Base-by-base conservation (phyloP, 1,140 invertebrate species). In the Panagrolaimus sp. region DNA sequence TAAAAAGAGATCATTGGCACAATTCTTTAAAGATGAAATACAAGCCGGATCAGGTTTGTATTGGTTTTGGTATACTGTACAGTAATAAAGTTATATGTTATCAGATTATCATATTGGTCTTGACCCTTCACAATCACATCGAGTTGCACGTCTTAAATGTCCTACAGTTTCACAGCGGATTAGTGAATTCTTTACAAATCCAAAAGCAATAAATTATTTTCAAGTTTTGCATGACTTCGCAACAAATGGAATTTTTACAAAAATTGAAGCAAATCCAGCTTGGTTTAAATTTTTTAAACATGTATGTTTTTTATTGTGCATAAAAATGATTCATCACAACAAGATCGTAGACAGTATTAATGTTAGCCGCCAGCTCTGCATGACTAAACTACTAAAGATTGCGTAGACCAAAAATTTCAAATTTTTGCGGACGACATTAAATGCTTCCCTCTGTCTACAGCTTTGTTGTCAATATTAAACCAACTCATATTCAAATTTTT, bases 21-120 rank as follows among this genome's bases (percentile, higher is more conserved):
- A 79, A 46, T 78, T 70, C 62, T 77, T 77, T 38, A 62, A 75
- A 48, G 74, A 79, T 45, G 77, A 79, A 63, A 74, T 79, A 14
- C 62, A 72, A 11, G 16, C 20, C 11, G 66, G 31, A 38, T 2
- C 31, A 38, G 31, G 31, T 38, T 38, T 38, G 31, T 7, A 38
- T 38, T 4, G 7, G 7, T 4, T 7, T 27, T 5, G 51, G 20
- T n/a, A n/a, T n/a, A n/a, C n/a, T n/a, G n/a, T n/a, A n/a, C n/a
- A n/a, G 27, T 57, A 57, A 11, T 57, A 27, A 25, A 57, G 20
- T 16, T 57, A 11, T 11, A 11, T 2, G 14, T 27, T 57, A 20
- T 57, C 8, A 57, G 51, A 76, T 47, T 75, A 72, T 53, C 68
- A 76, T 31, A 69, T 76, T 46, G 74, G 74, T n/a, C 51, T 57